A percentile compares a stretch with the other conserved stretches of the same genome.
Evolutionary conservation across 1,140 invertebrate species (phyloP).

Genomic region (Cotesia typhae): DNA sequence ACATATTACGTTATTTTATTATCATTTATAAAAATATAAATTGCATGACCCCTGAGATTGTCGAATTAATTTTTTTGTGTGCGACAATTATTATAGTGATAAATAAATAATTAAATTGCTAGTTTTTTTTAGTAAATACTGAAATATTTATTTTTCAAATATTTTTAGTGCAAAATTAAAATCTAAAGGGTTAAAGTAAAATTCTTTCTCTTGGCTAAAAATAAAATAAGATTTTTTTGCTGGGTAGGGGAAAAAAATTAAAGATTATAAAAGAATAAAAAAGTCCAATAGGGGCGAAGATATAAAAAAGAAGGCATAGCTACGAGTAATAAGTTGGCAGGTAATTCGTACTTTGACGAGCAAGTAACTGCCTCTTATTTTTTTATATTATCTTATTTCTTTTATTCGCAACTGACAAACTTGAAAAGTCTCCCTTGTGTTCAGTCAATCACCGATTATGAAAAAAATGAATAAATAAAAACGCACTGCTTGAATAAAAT

Average conservation of each 20-base stretch:
- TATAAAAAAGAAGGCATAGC: conserved; percentile 43
- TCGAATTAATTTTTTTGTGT: background rate
- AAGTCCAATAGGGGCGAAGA: conserved; percentile 48
- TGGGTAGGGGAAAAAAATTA: conserved; percentile 14
- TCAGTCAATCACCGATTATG: conserved; percentile 14
- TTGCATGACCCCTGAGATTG: background rate
- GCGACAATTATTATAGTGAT: background rate
- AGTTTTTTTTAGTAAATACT: conserved; percentile 16
- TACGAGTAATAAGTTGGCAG: conserved; percentile 57
- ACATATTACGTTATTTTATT: background rate
- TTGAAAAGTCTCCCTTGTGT: conserved; percentile 29
- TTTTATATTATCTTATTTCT: conserved; percentile 32
- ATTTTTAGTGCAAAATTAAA: conserved; percentile 37
- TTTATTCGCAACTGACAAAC: background rate
- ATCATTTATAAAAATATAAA: conserved; percentile 5
- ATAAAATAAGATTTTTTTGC: conserved; percentile 4
- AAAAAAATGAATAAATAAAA: conserved; percentile 17
- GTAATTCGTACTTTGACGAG: conserved; percentile 65
- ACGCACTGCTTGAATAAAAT: no score
- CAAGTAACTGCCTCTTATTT: conserved; percentile 46
- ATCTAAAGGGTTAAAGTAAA: conserved; percentile 8
- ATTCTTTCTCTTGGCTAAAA: conserved; percentile 1
- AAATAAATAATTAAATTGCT: no score
- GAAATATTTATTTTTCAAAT: conserved; percentile 26
- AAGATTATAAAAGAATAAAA: conserved; percentile 30